These are phyloP conservation scores for Apeltes quadracus DNA, from an alignment of 2,113 vertebrate genomes.

Conservation along the genomic window DNA sequence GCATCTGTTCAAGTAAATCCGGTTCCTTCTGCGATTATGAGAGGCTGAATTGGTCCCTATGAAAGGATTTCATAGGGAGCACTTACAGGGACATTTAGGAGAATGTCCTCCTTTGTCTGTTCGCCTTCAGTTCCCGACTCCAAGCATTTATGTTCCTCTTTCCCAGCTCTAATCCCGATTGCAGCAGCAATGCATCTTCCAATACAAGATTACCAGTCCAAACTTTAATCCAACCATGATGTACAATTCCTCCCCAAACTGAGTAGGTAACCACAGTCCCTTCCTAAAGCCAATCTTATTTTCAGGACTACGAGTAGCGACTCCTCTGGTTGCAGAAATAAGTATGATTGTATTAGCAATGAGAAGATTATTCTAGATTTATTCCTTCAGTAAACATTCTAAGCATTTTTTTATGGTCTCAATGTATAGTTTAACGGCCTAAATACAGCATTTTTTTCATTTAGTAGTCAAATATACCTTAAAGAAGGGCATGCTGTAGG, in stretches of 20 bases:
- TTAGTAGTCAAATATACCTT: no score
- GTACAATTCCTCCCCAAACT: neutral
- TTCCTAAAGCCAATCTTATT: neutral
- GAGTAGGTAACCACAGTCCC: neutral
- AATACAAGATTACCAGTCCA: neutral
- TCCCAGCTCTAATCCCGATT: neutral
- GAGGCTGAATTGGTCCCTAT: constrained; percentile 36
- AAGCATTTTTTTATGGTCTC: neutral
- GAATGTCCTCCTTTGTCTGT: constrained; percentile 3
- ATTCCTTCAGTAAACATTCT: neutral
- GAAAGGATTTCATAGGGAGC: constrained; percentile 13
- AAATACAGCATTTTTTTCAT: neutral
- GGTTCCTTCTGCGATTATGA: constrained; percentile 37
- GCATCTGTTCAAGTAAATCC: constrained; percentile 35
- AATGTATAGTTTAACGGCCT: no score
- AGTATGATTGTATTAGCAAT: neutral
- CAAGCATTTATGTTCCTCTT: neutral
- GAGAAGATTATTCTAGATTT: neutral
- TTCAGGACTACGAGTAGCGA: neutral
- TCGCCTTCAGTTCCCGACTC: neutral
- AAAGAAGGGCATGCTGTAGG: no score
- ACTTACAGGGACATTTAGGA: constrained; percentile 50
- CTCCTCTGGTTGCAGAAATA: neutral
- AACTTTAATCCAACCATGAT: neutral
- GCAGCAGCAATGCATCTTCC: neutral